Conservation (phyloP, 2,888 invertebrate species). For the Homarus gammarus region DNA sequence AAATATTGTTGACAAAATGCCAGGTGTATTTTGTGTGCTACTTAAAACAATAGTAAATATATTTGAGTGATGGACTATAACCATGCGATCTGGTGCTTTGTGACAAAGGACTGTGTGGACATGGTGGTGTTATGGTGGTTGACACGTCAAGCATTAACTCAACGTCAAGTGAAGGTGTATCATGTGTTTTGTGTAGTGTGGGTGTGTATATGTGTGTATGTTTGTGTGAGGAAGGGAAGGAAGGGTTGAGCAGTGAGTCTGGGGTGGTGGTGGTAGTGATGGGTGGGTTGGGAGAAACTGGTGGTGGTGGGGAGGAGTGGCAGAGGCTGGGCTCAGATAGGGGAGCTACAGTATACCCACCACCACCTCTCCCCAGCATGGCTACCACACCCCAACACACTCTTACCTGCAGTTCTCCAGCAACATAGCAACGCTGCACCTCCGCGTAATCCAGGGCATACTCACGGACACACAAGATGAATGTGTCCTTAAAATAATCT, state of each 20-base stretch:
- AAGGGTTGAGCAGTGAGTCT: constrained; percentile 33
- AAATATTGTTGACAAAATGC: not conserved
- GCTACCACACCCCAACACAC: constrained; percentile 18
- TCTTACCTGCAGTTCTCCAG: constrained; percentile 6
- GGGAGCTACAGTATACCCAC: constrained; percentile 49
- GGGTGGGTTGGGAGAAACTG: constrained; percentile 7
- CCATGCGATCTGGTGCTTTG: constrained; percentile 6
- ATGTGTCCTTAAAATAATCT: no score
- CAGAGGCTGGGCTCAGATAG: constrained; percentile 59
- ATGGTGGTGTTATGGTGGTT: constrained; percentile 25
- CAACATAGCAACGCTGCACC: constrained; percentile 36
- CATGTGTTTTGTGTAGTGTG: not conserved
- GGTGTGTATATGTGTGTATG: not conserved
- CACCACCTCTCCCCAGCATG: constrained; percentile 32
- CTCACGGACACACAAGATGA: no score
- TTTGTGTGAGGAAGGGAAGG: constrained; percentile 24
- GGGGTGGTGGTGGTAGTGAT: constrained; percentile 35
- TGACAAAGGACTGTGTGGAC: constrained; percentile 32
- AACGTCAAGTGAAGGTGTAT: constrained; percentile 22
- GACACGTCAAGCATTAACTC: constrained; percentile 22
- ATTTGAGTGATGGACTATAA: constrained; percentile 1
- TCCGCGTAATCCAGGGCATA: no score
- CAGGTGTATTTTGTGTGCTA: not conserved
- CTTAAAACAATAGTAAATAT: not conserved
- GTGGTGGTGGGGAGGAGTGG: constrained; percentile 27